A percentile compares a stretch with the other conserved stretches of the same genome.
Evolutionary conservation across 1,140 invertebrate genomes (phyloP).

Genomic region (roundworm (Caenorhabditis elegans)): WBcel235 BX284604.4:17337001-17337500

Average conservation of each 20-base stretch:
- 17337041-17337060: not conserved
- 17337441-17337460: not conserved
- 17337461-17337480: not conserved
- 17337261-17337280: slow-evolving; percentile 3
- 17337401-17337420: no score
- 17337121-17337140: no score
- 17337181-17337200: not conserved
- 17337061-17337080: not conserved
- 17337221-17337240: slow-evolving; percentile 8
- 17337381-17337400: not conserved
- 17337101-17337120: no score
- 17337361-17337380: not conserved
- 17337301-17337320: not conserved
- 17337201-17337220: not conserved
- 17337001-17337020: not conserved
- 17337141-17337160: no score
- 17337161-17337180: not conserved
- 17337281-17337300: not conserved
- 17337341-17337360: not conserved
- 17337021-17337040: not conserved
- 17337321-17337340: not conserved
- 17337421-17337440: no score
- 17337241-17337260: not conserved
- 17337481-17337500: not conserved
- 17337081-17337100: not conserved